phyloP scores from a whole-genome alignment of 2,888 invertebrate species.

The Danaus chrysippus region DNA sequence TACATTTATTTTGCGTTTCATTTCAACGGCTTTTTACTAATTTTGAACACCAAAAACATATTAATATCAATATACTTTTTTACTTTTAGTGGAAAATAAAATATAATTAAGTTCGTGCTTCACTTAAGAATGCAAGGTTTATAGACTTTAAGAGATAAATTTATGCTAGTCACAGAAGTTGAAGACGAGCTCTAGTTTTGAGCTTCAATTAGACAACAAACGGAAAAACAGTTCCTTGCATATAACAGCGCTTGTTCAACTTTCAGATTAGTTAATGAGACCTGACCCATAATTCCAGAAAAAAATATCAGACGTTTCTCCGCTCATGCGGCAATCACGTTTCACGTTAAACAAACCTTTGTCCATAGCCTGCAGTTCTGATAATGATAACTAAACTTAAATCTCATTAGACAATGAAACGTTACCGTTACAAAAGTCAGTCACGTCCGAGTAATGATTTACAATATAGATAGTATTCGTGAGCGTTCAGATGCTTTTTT shows the following conservation, averaged over 20 bases:
- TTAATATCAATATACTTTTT: too few species aligned
- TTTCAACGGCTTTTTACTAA: too few species aligned
- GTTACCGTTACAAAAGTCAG: conserved; percentile 42
- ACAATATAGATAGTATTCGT: conserved; percentile 54
- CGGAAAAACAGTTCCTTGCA: background rate
- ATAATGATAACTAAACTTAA: conserved; percentile 24
- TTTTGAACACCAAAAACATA: too few species aligned
- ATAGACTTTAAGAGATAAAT: background rate
- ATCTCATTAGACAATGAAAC: conserved; percentile 35
- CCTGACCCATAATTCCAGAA: conserved; percentile 8
- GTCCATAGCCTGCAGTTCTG: conserved; percentile 13
- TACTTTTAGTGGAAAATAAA: too few species aligned
- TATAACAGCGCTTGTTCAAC: background rate
- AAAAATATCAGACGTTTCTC: conserved; percentile 7
- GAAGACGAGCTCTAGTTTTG: background rate
- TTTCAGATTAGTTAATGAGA: conserved; percentile 6
- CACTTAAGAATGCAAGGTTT: too few species aligned
- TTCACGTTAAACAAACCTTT: conserved; percentile 20
- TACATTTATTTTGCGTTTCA: background rate
- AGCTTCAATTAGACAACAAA: background rate
- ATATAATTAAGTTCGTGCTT: too few species aligned
- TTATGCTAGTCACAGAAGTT: background rate
- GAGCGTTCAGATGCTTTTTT: conserved; percentile 49
- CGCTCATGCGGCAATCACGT: conserved; percentile 22
- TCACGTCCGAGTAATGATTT: conserved; percentile 54